Base-by-base conservation (phyloP, 2,113 vertebrate genomes). In the Calidris pygmaea region DNA sequence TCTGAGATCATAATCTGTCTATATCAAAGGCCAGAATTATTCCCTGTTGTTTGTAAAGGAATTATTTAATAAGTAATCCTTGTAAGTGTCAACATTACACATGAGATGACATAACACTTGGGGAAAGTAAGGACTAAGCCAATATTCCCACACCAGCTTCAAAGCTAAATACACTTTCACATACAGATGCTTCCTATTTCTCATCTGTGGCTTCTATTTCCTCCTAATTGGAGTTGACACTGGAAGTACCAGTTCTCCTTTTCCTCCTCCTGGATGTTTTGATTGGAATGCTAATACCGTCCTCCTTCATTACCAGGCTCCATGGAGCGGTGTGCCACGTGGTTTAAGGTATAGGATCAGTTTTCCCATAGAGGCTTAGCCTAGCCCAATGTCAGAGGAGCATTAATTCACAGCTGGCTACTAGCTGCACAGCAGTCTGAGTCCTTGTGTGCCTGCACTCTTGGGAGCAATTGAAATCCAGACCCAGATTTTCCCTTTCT, bases 61-160 rank as follows among this genome's bases (percentile, higher is more conserved):
- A 97, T 98, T 97, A 97, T 97, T 98, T 96, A 97, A 98, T 94
- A 97, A 95, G 96, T 96, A 97, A 96, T 95, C 90, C 91, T 97
- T 94, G 88, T 96, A 90, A 78, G 93, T 97, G 96, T 97, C 95
- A 97, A 55, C 58, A 93, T 97, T 96, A 96, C 95, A 95, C 83
- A 83, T 62, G 96, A 96, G 97, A 97, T 95, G 96, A 97, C 93
- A 96, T 93, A 94, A 94, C 89, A 93, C 94, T 96, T 96, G 96
- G 96, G 97, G 97, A 94, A 97, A 97, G 95, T 91, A 96, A 96
- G 94, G 95, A 97, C 84, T 95, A 95, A 97, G 97, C 97, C 96
- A 97, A 71, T 92, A 96, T 97, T 97, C 90, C 91, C 96, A 92
- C 35, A 88, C 89, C 83, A 96, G 94, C 96, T 98, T 98, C 97